Conservation (phyloP, 1,140 invertebrate genomes). For the Drosophila trapezifrons region DNA sequence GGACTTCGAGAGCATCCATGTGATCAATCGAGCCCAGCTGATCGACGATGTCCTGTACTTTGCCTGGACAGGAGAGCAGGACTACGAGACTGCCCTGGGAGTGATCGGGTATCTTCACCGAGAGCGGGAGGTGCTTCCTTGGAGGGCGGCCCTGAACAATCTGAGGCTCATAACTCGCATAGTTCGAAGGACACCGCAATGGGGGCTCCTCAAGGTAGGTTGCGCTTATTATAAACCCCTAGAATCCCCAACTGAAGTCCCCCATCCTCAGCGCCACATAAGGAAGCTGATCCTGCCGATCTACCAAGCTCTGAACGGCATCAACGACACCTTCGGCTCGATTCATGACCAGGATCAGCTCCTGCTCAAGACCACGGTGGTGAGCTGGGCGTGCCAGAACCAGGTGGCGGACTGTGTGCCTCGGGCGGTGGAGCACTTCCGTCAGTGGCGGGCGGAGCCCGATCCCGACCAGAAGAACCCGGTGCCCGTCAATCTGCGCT, state of each 20-base stretch:
- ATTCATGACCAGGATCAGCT: conserved; percentile 84
- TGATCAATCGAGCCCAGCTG: conserved; percentile 91
- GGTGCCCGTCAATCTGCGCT: conserved; percentile 90
- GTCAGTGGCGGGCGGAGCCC: conserved; percentile 86
- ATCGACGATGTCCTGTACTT: conserved; percentile 91
- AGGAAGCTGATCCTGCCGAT: conserved; percentile 85
- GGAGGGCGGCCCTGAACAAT: conserved; percentile 87
- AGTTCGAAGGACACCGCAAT: conserved; percentile 84
- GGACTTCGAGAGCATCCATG: conserved; percentile 86
- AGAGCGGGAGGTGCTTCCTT: conserved; percentile 88
- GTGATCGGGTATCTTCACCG: conserved; percentile 86
- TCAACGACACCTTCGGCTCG: conserved; percentile 82
- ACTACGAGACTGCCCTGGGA: conserved; percentile 87
- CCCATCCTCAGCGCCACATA: conserved; percentile 85
- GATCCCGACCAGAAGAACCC: conserved; percentile 86
- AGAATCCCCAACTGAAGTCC: no score
- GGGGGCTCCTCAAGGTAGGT: conserved; percentile 85
- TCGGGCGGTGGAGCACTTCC: conserved; percentile 86
- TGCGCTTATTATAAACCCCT: neutral
- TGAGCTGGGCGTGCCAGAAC: conserved; percentile 86
- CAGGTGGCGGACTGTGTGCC: conserved; percentile 86
- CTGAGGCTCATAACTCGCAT: conserved; percentile 85
- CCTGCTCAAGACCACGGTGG: conserved; percentile 86
- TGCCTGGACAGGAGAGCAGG: conserved; percentile 87
- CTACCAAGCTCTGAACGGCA: conserved; percentile 85